Base-by-base conservation (phyloP, 2,113 vertebrate species). In the Ancistrus triradiatus region DNA sequence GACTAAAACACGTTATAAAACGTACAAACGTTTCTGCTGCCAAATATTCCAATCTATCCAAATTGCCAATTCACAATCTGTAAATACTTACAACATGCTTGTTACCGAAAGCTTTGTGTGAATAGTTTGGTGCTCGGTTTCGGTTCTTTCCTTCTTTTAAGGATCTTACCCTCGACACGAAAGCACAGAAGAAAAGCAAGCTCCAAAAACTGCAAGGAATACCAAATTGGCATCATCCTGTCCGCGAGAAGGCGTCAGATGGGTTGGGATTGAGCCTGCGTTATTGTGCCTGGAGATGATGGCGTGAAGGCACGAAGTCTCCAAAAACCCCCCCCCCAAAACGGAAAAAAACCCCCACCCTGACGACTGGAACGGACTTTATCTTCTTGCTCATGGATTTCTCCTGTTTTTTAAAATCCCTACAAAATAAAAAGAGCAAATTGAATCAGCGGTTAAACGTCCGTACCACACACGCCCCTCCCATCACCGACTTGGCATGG, bases 151-250 rank as follows among this genome's bases (percentile, higher is more conserved):
- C 14, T 2, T 42, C n/a, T 5, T 5, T n/a, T 13, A 5, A 42
- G 13, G 38, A n/a, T n/a, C 70, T 72, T 69, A 79, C 78, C 75
- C 55, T 74, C 59, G 22, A 49, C 47, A 7, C 19, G 18, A 1
- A 19, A 9, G 8, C 24, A 19, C 9, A 64, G 65, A 15, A 73
- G 37, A 49, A n/a, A 61, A 37, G 43, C 43, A 64, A 59, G 57
- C 44, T 43, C 64, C 73, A 19, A 75, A 56, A 31, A 72, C 10
- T 11, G 46, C 15, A 44, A 75, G 19, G 27, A 61, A 38, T 47
- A 68, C 21, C 18, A 15, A 25, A 53, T 14, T 10, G 49, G 56
- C 57, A 51, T 69, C 65, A 69, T 75, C 21, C 31, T 70, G 17
- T 2, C 48, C 17, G 47, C 28, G 33, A 35, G 21, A 5, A 42